phyloP scores from a whole-genome alignment of 2,113 vertebrate genomes.

The Puffinus mauretanicus region DNA sequence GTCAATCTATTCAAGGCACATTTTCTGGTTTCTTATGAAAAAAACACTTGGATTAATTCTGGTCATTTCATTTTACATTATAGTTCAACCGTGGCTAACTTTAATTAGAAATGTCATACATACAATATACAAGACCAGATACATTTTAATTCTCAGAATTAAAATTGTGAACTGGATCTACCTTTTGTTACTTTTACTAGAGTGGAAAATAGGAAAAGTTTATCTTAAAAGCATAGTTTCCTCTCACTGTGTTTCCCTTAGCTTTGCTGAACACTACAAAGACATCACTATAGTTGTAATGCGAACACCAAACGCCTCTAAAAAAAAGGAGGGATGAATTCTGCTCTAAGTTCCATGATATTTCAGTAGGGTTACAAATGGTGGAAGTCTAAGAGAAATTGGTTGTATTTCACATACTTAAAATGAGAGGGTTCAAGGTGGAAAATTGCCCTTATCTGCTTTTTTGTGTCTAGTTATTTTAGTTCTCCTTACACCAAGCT shows the following conservation, averaged over 20 bases:
- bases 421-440: neutral
- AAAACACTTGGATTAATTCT: neutral
- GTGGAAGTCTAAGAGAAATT: neutral
- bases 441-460: neutral
- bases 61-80: neutral
- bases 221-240: neutral
- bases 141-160: neutral
- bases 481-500: neutral
- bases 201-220: neutral
- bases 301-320: neutral
- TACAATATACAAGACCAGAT: neutral
- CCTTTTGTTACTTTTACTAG: neutral
- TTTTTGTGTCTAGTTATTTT: neutral
- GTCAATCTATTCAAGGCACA: neutral
- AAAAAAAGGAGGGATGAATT: neutral
- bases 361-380: neutral
- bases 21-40: neutral
- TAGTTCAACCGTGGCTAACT: neutral
- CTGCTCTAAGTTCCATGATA: neutral
- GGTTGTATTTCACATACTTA: neutral
- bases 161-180: neutral
- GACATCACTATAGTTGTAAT: neutral
- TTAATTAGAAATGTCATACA: neutral
- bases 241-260: neutral
- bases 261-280: neutral